These are phyloP conservation scores for Salvelinus namaycush DNA, from an alignment of 2,113 vertebrate genomes.

Conservation along the genomic window DNA sequence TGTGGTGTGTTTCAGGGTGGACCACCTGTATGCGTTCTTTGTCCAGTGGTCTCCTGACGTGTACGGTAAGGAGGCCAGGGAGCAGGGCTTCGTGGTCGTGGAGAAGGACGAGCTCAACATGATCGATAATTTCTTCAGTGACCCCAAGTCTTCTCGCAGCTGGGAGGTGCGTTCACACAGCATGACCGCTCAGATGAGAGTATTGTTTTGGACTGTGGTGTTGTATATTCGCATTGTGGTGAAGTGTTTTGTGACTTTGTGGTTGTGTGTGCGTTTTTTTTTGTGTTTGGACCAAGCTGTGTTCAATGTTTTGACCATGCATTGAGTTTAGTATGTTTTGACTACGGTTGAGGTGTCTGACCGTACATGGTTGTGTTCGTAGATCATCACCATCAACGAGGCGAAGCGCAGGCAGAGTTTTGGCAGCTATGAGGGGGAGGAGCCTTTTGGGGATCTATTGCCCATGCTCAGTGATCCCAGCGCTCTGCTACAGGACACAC, in stretches of 20 bases:
- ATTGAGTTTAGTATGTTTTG: too few relatives aligned
- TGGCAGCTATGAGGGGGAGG: constrained; percentile 85
- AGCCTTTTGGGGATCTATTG: constrained; percentile 72
- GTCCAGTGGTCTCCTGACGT: constrained; percentile 97
- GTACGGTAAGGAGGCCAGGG: constrained; percentile 95
- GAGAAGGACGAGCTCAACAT: constrained; percentile 97
- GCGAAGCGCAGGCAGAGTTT: constrained; percentile 91
- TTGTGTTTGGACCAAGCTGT: too few relatives aligned
- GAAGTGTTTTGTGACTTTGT: not conserved
- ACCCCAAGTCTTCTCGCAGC: constrained; percentile 87
- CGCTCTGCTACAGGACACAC: constrained; percentile 85
- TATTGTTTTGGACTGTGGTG: not conserved
- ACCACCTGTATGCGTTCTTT: constrained; percentile 93
- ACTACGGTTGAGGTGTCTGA: not conserved
- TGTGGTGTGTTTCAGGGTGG: constrained; percentile 79
- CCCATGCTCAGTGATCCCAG: constrained; percentile 86
- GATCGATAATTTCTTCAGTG: constrained; percentile 99
- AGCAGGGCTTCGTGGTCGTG: constrained; percentile 95
- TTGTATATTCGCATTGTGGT: too few relatives aligned
- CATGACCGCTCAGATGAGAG: not conserved
- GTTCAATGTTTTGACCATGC: too few relatives aligned
- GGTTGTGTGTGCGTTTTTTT: too few relatives aligned
- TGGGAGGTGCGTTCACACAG: constrained; percentile 86
- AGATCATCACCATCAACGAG: constrained; percentile 98
- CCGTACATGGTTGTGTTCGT: not conserved